These are phyloP conservation scores for Carlito syrichta DNA, from an alignment of 2,113 vertebrate genomes.

Conservation along the genomic window DNA sequence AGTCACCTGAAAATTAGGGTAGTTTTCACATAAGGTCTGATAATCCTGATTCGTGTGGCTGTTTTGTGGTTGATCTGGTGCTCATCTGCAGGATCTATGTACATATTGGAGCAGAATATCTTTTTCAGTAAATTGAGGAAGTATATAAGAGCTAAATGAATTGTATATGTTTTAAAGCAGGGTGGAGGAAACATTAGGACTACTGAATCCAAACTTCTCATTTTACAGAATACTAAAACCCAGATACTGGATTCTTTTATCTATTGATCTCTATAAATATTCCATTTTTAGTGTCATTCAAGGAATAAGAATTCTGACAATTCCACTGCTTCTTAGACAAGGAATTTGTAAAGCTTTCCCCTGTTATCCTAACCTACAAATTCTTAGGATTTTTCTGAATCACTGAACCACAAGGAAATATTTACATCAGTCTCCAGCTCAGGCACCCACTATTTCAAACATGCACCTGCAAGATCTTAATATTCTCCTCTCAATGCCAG, in stretches of 20 bases:
- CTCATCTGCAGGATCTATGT: neutral
- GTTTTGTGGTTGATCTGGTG: neutral
- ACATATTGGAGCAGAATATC: neutral
- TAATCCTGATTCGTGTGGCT: conserved; percentile 24
- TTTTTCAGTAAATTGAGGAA: neutral
- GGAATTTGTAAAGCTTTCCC: neutral
- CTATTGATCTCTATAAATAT: neutral
- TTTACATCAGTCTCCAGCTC: neutral
- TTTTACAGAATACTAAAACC: neutral
- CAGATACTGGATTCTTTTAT: neutral
- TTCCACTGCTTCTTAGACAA: neutral
- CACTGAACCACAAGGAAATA: neutral
- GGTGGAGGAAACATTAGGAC: neutral
- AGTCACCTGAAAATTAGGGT: conserved; percentile 64
- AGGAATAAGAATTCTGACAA: neutral
- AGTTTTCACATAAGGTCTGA: conserved; percentile 58
- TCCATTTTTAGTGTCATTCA: neutral
- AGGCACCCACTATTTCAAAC: neutral
- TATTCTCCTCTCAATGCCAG: neutral
- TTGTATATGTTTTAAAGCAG: neutral
- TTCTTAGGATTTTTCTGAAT: neutral
- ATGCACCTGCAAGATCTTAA: neutral
- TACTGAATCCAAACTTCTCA: neutral
- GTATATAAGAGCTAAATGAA: neutral
- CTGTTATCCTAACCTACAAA: neutral